These are phyloP conservation scores for Antheraea assamensis DNA, from an alignment of 2,888 invertebrate genomes.

Conservation along the genomic window DNA sequence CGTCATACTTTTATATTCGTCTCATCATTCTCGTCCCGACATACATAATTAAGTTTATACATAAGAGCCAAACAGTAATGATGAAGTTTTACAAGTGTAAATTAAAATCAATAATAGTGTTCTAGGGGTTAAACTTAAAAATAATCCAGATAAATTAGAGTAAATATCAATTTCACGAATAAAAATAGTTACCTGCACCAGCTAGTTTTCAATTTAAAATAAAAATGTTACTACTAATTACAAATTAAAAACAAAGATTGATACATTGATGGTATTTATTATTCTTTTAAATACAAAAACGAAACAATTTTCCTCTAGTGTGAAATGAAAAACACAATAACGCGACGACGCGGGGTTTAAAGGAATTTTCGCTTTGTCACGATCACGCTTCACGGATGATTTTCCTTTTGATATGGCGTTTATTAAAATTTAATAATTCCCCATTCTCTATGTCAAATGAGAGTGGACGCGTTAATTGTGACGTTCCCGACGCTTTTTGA, in stretches of 20 bases:
- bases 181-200: too few species aligned
- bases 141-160: too few species aligned
- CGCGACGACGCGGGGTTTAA: constrained; percentile 47
- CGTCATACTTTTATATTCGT: too few species aligned
- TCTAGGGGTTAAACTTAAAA: too few species aligned
- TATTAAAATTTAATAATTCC: constrained; percentile 62
- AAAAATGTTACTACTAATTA: not conserved
- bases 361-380: constrained; percentile 61
- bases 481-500: constrained; percentile 23
- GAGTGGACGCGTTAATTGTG: constrained; percentile 36
- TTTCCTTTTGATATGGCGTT: constrained; percentile 42
- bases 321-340: constrained; percentile 50
- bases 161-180: too few species aligned
- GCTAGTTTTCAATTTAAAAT: too few species aligned
- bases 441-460: constrained; percentile 56
- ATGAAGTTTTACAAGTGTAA: too few species aligned
- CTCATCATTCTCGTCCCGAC: too few species aligned
- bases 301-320: constrained; percentile 11
- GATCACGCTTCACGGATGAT: constrained; percentile 53
- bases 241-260: not conserved
- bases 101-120: too few species aligned
- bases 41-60: too few species aligned
- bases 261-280: not conserved
- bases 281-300: not conserved
- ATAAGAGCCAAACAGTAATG: too few species aligned